Base-by-base conservation (phyloP, 2,888 invertebrate species). In the Parnassius smintheus region DNA sequence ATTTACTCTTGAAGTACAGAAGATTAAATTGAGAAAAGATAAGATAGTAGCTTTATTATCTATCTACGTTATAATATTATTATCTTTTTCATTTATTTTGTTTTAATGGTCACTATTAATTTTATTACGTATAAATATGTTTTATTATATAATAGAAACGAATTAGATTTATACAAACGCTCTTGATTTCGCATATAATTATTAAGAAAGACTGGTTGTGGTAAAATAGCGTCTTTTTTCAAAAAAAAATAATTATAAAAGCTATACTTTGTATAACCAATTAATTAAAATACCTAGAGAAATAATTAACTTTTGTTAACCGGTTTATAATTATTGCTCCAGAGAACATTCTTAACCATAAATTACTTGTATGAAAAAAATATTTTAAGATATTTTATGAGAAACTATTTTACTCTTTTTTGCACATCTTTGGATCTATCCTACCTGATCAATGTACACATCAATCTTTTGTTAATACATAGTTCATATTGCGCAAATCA, bases 401-500 rank as follows among this genome's bases (percentile, higher is more conserved):
- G 1, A 53, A 41, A 25, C n/a, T 22, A 53, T 11, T 41, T 53
- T 53, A 10, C 10, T 59, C 53, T 10, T 35, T 35, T 22, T n/a
- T 44, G 18, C 13, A 52, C 13, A 52, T 9, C 44, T 59, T 45
- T 9, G 45, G 52, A 9, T 44, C 2, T 12, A 12, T 13, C 13
- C 35, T 35, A 41, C 18, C 45, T 46, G 45, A 46, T 54, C 18
- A 54, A 41, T 42, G 53, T 35, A 60, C 22, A 45, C 55, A 50
- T 55, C 44, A 54, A 60, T 60, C 48, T 54, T 54, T 42, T 49
- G 55, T 55, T 49, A 59, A 35, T 35, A 35, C 35, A 56, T 58
- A 62, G 62, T 62, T 62, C 58, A 58, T 62, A 59, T 59, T 59
- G 63, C 46, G 51, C 55, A 50, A 55, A 18, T 18, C 18, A 18